Base-by-base conservation (phyloP, 2,797 vertebrate genomes). In the Geotrypetes seraphini region DNA sequence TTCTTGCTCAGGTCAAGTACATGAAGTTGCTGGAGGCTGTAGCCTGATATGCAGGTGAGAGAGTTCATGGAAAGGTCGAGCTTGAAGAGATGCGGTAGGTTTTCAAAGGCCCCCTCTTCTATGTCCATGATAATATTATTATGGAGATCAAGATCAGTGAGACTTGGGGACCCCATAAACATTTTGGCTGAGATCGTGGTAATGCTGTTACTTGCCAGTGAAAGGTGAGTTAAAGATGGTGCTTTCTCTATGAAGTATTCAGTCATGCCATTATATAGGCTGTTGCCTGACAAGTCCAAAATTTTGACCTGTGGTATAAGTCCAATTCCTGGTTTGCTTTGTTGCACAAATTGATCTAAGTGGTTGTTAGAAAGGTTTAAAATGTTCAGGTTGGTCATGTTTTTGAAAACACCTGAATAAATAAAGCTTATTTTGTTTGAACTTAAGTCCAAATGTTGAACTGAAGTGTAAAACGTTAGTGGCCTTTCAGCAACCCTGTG, bases 41-140 rank as follows among this genome's bases (percentile, higher is more conserved):
- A 99, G 69, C 90, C 80, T 0, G 79, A 84, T 63, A 99, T 92
- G 67, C 96, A 99, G 3, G 86, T 85, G 60, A 99, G 91, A 2
- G 92, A 99, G 53, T 99, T 99, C 60, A 81, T 85, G 39, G 92
- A 95, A 43, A 99, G 68, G 25, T 95, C 89, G 2, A 99, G 89
- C 29, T 85, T 87, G 5, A 69, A 73, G 39, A 99, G 81, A 36
- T 41, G 47, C 16, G 25, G 15, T 27, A 97, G 52, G 2, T 62
- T 57, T 22, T 92, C 88, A 14, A 99, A 96, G n/a, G 92, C 81
- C 1, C 92, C 91, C 1, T 88, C 88, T 51, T 97, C 86, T 2
- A 99, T 97, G 58, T 97, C 90, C 71, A 97, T 63, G 34, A 97
- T 89, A 48, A 97, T 85, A 1, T 99, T 99, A 26, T 91, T 93